Evolutionary conservation across 2,113 vertebrate species (phyloP), one percentile per base, ranked within the genome.

Genomic region (Telmatochromis bifrenatus): DNA sequence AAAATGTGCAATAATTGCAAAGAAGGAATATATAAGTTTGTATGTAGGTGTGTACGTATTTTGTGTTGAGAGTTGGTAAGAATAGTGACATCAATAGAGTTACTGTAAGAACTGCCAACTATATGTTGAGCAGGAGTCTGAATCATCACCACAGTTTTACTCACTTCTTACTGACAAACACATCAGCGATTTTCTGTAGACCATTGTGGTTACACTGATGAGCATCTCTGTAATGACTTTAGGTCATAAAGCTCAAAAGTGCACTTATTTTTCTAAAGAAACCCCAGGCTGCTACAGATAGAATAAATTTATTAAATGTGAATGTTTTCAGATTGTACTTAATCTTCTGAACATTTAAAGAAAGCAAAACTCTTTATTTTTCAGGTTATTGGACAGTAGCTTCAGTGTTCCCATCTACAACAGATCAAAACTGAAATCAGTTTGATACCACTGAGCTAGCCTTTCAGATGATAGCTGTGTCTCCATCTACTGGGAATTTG

Each of bases 401-500:
- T 31, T 49, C 26, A 5, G 42, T 49, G 42, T 5, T 19, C 42
- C 70, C 15, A 12, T 77, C 23, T 28, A 31, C 42, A 49, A 31
- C 4, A 49, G 0, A 75, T 28, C 23, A 5, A 75, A 75, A 75
- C 70, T 31, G 7, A 42, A 70, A 70, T 42, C 11, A 42, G 62
- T 68, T 42, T 42, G 65, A 70, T 23, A 42, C 12, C 37, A 42
- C 35, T 70, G 14, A 1, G 26, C 14, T 19, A 75, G 42, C 21
- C 39, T 75, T 31, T 21, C 12, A 49, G 26, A 21, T 42, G n/a
- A 17, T 79, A 28, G 42, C 28, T 84, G 23, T 85, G 80, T 51
- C 90, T 60, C 92, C 92, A 87, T 60, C 94, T 94, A 55, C 80
- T 90, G 92, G 91, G 1, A 12, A 19, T 12, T 2, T 15, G 6